Evolutionary conservation across 1,140 invertebrate genomes (phyloP), one percentile per base, ranked within the genome.

Genomic region (Leptinotarsa defecta): DNA sequence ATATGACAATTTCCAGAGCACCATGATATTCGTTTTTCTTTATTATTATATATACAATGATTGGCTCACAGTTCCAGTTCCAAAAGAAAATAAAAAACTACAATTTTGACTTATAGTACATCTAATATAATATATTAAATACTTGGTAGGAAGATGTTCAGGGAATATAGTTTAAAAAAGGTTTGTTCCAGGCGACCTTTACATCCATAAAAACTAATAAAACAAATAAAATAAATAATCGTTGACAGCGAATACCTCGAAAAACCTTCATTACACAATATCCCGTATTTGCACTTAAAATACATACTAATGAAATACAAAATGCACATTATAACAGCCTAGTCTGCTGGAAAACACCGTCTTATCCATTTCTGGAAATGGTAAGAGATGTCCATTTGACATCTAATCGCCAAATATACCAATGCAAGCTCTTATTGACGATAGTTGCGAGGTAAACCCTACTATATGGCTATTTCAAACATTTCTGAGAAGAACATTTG

Each of bases 131-230:
- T 79, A 76, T 64, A 79, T 82, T 82, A 84, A 85, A 85, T 85
- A 85, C 84, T 85, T 82, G 79, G 80, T 85, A 85, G 84, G 84
- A 85, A 85, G 84, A 85, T 85, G 83, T 84, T 78, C 78, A 73
- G 49, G 57, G 27, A 72, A 61, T 61, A 34, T 72, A 19, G 48
- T 70, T 22, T 70, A 52, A 48, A 52, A 52, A 70, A 70, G 48
- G 48, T 70, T 48, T 19, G 19, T 68, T 67, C 49, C 71, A 52
- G 61, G 70, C 22, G 73, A 68, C 24, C 65, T 64, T 64, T 68
- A 75, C 62, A 72, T 73, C 20, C 15, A 70, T 19, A 19, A 70
- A 62, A 49, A 68, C 19, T 48, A 74, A 43, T 43, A 43, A 70
- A 67, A 49, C 43, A 74, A 65, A 73, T 72, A 43, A 68, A 74